Base-by-base conservation (phyloP, 2,113 vertebrate genomes). In the Scalopus aquaticus region DNA sequence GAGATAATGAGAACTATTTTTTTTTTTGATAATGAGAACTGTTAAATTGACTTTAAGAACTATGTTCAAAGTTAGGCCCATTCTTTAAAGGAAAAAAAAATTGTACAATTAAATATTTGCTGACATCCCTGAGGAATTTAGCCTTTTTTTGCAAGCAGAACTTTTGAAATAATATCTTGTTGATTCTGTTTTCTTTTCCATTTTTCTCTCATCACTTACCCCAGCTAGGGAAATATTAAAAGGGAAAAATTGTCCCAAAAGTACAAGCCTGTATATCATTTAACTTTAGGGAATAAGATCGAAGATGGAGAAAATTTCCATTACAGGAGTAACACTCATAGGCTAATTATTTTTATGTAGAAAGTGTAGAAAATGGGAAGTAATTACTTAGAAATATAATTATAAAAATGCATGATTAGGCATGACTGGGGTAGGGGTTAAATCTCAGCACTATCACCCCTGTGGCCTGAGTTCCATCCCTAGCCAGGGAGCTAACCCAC, bases 321-420 rank as follows among this genome's bases (percentile, higher is more conserved):
- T 84, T 83, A 88, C 79, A 73, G 26, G 35, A 46, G 6, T 84
- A 70, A 92, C 30, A 72, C 20, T 67, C 37, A 13, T 56, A 62
- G 35, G 13, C 42, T 82, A 24, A 54, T 46, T 79, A 73, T 35
- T 70, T 86, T 85, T 72, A 49, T 51, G 17, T 67, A 84, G 44
- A 15, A 79, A 90, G 73, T 58, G 20, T 64, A 56, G 44, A 73
- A 74, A 86, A 93, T 93, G 60, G 56, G 79, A 78, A 93, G 67
- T 81, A 88, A 46, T 85, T 85, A 70, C 15, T 91, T 77, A 79
- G 44, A 94, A 80, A 16, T 74, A 79, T 64, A 88, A n/a, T 85
- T 37, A 49, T 84, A 73, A 64, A 87, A 73, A 30, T 64, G 51
- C 51, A 24, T 81, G 44, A 74, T 49, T 74, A 76, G 44, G n/a